Percentiles rank a stretch among this genome's conserved stretches.
phyloP scores from a whole-genome alignment of 2,797 vertebrate species.

The Syndactyla subalaris region DNA sequence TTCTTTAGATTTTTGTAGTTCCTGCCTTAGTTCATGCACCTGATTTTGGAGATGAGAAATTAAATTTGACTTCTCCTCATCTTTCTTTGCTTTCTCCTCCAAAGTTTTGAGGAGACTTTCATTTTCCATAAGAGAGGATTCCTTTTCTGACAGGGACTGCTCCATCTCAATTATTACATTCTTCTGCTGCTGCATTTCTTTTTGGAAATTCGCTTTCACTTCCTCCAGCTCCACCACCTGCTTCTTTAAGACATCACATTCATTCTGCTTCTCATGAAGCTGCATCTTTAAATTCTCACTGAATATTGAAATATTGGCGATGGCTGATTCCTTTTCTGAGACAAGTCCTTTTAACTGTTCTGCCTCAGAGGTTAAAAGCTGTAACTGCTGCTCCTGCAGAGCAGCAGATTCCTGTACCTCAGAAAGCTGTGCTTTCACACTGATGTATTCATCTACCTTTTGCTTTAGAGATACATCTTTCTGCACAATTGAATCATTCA shows the following conservation, averaged over 20 bases:
- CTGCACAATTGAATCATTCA: constrained; percentile 65
- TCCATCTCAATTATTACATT: constrained; percentile 69
- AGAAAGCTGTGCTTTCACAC: constrained; percentile 70
- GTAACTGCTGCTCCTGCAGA: constrained; percentile 70
- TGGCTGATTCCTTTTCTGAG: constrained; percentile 75
- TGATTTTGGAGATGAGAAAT: constrained; percentile 74
- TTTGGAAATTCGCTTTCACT: constrained; percentile 63
- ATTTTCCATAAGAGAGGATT: constrained; percentile 70
- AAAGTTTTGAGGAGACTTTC: constrained; percentile 67
- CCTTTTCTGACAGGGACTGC: constrained; percentile 72
- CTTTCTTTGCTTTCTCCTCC: constrained; percentile 70
- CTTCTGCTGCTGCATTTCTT: constrained; percentile 67
- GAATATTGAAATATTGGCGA: constrained; percentile 42
- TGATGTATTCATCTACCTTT: constrained; percentile 67
- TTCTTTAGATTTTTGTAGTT: constrained; percentile 50
- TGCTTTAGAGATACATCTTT: constrained; percentile 78
- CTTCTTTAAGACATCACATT: constrained; percentile 79
- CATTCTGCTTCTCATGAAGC: constrained; percentile 77
- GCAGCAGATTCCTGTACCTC: constrained; percentile 70
- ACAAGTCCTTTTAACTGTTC: constrained; percentile 70
- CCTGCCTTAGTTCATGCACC: constrained; percentile 48
- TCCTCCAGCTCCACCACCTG: constrained; percentile 77
- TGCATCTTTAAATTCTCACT: constrained; percentile 69
- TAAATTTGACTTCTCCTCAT: constrained; percentile 69
- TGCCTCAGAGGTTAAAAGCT: constrained; percentile 74